phyloP scores from a whole-genome alignment of 2,113 vertebrate genomes.

The Rostratula benghalensis region DNA sequence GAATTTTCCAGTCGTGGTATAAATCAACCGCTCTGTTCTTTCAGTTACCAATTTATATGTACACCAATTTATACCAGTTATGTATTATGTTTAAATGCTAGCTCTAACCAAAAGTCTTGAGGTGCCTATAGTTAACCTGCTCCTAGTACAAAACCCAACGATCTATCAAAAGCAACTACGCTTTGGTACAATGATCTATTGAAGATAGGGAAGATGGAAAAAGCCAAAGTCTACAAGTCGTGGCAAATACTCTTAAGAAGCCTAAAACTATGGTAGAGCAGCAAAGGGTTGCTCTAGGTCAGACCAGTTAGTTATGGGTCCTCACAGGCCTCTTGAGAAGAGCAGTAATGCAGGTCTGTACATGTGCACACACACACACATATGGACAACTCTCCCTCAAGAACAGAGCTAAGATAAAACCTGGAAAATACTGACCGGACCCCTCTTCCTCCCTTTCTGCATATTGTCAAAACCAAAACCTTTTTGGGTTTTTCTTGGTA shows the following conservation, averaged over 20 bases:
- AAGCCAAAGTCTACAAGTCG: too few species aligned
- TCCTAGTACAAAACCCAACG: background rate
- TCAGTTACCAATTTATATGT: background rate
- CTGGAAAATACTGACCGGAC: background rate
- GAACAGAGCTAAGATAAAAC: background rate
- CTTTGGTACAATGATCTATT: background rate
- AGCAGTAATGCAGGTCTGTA: background rate
- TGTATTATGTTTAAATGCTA: background rate
- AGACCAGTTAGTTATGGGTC: background rate
- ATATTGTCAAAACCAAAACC: background rate
- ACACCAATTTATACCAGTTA: too few species aligned
- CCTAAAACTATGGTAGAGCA: background rate
- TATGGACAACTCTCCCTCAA: background rate
- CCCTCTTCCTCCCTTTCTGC: background rate
- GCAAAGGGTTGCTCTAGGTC: background rate
- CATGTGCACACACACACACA: accelerated
- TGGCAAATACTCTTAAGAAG: background rate
- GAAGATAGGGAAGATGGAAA: background rate
- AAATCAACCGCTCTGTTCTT: background rate
- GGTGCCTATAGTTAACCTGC: background rate
- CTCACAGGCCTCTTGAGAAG: background rate
- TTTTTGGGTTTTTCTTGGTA: background rate
- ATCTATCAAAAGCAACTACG: background rate
- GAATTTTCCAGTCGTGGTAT: background rate
- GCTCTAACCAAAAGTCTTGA: background rate